Conservation (phyloP, 2,888 invertebrate species). For the Ennomos fuscantarius region DNA sequence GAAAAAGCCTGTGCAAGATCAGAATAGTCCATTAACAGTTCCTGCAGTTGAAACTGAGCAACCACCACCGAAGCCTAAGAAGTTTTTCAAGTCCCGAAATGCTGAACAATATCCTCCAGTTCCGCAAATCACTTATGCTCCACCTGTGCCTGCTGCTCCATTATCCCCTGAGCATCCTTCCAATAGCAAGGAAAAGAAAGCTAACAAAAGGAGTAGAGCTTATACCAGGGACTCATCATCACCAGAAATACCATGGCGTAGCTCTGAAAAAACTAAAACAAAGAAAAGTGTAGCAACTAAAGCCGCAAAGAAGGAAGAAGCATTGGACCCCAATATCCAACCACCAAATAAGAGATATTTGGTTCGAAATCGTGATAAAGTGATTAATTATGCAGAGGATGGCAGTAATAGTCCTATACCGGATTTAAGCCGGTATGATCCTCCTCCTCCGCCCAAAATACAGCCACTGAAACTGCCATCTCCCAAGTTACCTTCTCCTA, state of each 20-base stretch:
- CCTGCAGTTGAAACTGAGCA: conserved; percentile 81
- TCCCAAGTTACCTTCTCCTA: conserved; percentile 54
- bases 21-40: conserved; percentile 82
- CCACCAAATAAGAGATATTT: conserved; percentile 81
- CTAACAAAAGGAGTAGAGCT: conserved; percentile 64
- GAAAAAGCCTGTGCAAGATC: conserved; percentile 81
- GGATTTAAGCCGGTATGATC: conserved; percentile 72
- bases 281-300: conserved; percentile 76
- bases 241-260: conserved; percentile 76
- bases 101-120: conserved; percentile 85
- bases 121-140: conserved; percentile 81
- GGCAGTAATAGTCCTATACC: conserved; percentile 83
- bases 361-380: conserved; percentile 84
- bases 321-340: conserved; percentile 67
- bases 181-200: conserved; percentile 72
- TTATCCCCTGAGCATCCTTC: conserved; percentile 77
- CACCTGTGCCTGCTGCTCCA: conserved; percentile 75
- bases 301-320: conserved; percentile 76
- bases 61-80: conserved; percentile 91
- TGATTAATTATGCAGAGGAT: conserved; percentile 88
- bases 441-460: conserved; percentile 46
- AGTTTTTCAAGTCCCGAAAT: conserved; percentile 95
- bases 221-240: conserved; percentile 79
- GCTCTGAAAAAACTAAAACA: conserved; percentile 72
- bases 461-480: conserved; percentile 49